phyloP scores from a whole-genome alignment of 2,888 invertebrate species.

The Mythimna lalbum region DNA sequence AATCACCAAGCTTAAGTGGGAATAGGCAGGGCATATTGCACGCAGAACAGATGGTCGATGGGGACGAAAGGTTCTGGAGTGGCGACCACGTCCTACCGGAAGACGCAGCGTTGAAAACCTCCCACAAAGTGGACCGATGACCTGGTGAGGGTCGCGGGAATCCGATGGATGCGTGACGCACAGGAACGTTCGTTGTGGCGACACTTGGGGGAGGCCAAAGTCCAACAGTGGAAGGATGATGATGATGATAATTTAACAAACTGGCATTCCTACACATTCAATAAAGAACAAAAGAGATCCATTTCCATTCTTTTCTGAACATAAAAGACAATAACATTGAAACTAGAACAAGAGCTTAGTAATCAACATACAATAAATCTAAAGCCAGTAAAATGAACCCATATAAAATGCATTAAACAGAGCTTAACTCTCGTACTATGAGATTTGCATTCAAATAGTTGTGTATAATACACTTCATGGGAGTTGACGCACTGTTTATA shows the following conservation, averaged over 20 bases:
- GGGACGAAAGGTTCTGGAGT: too few relatives aligned
- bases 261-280: not conserved
- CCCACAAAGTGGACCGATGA: too few relatives aligned
- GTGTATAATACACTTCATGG: not conserved
- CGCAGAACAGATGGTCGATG: too few relatives aligned
- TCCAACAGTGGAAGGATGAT: too few relatives aligned
- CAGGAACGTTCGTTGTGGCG: too few relatives aligned
- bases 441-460: constrained; percentile 24
- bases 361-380: constrained; percentile 24
- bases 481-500: not conserved
- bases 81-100: too few relatives aligned
- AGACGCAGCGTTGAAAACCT: too few relatives aligned
- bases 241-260: not conserved
- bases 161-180: too few relatives aligned
- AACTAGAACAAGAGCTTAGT: constrained; percentile 11
- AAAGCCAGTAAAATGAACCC: constrained; percentile 39
- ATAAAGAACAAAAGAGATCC: constrained; percentile 2
- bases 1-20: too few relatives aligned
- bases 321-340: constrained; percentile 14
- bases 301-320: not conserved
- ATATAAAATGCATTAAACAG: constrained; percentile 34
- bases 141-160: too few relatives aligned
- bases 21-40: too few relatives aligned
- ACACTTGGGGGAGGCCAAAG: too few relatives aligned
- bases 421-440: constrained; percentile 19